phyloP scores from a whole-genome alignment of 2,113 vertebrate species.

The Leuciscus idus region DNA sequence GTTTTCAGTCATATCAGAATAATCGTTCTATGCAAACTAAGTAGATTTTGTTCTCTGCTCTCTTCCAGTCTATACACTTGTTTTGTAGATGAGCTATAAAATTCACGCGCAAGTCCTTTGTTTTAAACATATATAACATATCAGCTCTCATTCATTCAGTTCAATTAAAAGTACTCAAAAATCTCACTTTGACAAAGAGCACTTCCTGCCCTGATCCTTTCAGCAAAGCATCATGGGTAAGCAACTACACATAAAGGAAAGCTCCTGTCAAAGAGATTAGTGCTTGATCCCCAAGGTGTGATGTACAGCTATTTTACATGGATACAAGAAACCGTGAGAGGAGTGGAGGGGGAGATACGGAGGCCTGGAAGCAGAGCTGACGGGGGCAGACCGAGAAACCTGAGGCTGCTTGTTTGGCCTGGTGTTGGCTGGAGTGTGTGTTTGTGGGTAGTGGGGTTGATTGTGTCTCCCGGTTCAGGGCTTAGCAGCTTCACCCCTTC shows the following conservation, averaged over 20 bases:
- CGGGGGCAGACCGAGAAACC: slow-evolving; percentile 60
- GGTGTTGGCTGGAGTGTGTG: slow-evolving; percentile 27
- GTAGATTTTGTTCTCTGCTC: slow-evolving; percentile 33
- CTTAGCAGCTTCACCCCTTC: slow-evolving; percentile 56
- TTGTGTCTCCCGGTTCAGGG: slow-evolving; percentile 28
- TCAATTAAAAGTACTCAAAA: slow-evolving; percentile 14
- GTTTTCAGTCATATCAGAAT: slow-evolving; percentile 30
- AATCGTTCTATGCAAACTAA: slow-evolving; percentile 13
- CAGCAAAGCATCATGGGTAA: slow-evolving; percentile 23
- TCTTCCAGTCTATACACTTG: neutral
- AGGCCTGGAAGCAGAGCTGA: neutral
- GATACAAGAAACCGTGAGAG: neutral
- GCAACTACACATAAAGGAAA: slow-evolving; percentile 45
- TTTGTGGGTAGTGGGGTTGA: slow-evolving; percentile 45
- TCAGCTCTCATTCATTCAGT: slow-evolving; percentile 12
- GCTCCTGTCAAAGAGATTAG: slow-evolving; percentile 44
- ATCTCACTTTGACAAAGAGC: slow-evolving; percentile 4
- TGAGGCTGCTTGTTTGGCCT: slow-evolving; percentile 62
- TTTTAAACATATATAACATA: slow-evolving; percentile 4
- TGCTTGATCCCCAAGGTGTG: slow-evolving; percentile 32
- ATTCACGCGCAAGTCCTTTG: neutral
- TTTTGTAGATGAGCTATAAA: neutral
- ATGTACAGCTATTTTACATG: slow-evolving; percentile 38
- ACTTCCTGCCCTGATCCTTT: neutral
- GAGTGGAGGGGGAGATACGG: neutral